Evolutionary conservation across 2,113 vertebrate species (phyloP).

Genomic region (Tricholaema leucomelas): DNA sequence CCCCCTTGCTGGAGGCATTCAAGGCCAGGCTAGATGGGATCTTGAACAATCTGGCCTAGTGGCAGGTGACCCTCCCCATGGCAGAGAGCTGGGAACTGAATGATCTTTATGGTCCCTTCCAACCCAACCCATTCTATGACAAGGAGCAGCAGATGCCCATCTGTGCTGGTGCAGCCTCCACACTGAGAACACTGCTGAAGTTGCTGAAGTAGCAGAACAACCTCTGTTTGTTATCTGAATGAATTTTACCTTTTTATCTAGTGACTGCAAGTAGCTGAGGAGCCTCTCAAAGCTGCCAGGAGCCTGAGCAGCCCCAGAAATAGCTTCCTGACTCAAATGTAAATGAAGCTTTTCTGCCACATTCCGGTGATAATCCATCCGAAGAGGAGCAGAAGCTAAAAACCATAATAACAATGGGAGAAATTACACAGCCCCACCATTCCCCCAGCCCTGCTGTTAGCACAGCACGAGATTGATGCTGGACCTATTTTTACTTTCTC

Average conservation of each 20-base stretch:
- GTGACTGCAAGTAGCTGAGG: neutral
- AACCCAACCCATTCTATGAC: neutral
- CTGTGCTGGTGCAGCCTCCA: neutral
- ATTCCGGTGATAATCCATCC: slow-evolving; percentile 21
- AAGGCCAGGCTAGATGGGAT: too few species aligned
- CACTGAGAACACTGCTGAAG: slow-evolving; percentile 2
- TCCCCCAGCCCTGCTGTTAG: slow-evolving; percentile 1
- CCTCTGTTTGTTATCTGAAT: slow-evolving; percentile 23
- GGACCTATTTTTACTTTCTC: slow-evolving; percentile 50
- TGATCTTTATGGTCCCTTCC: too few species aligned
- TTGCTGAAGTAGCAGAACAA: slow-evolving; percentile 69
- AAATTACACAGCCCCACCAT: slow-evolving; percentile 15
- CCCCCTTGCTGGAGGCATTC: too few species aligned
- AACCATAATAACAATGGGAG: slow-evolving; percentile 13
- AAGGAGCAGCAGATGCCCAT: slow-evolving; percentile 8
- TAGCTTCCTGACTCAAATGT: slow-evolving; percentile 26
- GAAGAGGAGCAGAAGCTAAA: slow-evolving; percentile 27
- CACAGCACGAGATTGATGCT: neutral
- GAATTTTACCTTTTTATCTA: slow-evolving; percentile 52
- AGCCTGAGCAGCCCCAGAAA: slow-evolving; percentile 34
- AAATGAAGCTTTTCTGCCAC: slow-evolving; percentile 42
- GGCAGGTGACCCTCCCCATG: too few species aligned
- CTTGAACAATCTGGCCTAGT: too few species aligned
- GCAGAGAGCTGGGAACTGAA: too few species aligned
- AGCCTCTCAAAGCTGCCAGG: neutral